Base-by-base conservation (phyloP, 2,797 vertebrate genomes). In the Phrynocephalus guinanensis region DNA sequence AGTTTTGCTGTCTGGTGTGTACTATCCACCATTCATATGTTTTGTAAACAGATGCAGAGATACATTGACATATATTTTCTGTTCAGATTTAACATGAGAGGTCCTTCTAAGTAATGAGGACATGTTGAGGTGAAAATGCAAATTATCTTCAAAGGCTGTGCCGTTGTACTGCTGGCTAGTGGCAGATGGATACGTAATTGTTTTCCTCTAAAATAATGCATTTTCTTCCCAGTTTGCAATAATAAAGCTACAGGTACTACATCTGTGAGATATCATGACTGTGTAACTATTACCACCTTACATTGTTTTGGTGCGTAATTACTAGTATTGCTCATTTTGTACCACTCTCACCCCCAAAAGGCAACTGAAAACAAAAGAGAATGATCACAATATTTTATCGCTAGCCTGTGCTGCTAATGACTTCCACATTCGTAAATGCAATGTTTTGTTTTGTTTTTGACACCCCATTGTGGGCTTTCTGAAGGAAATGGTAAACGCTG, bases 101-200 rank as follows among this genome's bases (percentile, higher is more conserved):
- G 86, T 30, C 76, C 52, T 18, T 79, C 48, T 28, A 50, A 78
- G 48, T 78, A 78, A 68, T 90, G 91, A 91, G 7, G 87, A 81
- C 56, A n/a, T 20, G 15, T 87, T 92, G 66, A 63, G 91, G 20
- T 88, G 84, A 92, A 87, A 87, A 79, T 77, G 2, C 33, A 81
- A 20, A 5, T 44, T 60, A 20, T 0, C 80, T 92, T 85, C 38
- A n/a, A 52, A 8, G 68, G 48, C 88, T 90, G 87, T 38, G 5
- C 3, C 56, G 1, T 63, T 75, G 6, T 75, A 75, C 3, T 79
- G 9, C 16, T 77, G 86, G 33, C 67, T 11, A 79, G 73, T 87
- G 90, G 22, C 1, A 52, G 30, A 78, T 91, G 80, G 0, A 6
- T 91, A 2, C 86, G 3, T 91, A 89, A 89, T 73, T 86, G 3